Evolutionary conservation across 1,140 invertebrate species (phyloP).

Genomic region (Atopsyche davidsoni): DNA sequence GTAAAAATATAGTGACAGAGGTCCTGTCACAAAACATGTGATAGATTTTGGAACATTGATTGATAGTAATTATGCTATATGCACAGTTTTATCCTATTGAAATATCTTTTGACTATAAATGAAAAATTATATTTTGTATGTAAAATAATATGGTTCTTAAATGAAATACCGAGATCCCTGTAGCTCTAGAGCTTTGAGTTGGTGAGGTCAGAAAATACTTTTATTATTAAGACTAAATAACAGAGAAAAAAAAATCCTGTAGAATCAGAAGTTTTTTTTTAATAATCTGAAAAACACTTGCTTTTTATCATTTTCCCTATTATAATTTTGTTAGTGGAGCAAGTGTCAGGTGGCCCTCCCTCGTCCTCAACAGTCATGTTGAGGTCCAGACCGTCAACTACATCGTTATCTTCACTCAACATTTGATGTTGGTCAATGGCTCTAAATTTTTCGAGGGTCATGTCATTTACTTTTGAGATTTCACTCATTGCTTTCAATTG

Average conservation of each 20-base stretch:
- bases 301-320: constrained; percentile 16
- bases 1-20: too few species aligned
- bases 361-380: constrained; percentile 27
- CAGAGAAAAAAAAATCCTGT: neutral
- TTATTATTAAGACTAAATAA: constrained; percentile 1
- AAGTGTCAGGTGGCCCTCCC: constrained; percentile 1
- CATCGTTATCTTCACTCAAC: constrained; percentile 3
- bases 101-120: too few species aligned
- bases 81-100: too few species aligned
- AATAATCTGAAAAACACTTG: neutral
- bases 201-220: too few species aligned
- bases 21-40: too few species aligned
- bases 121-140: neutral
- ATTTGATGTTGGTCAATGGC: neutral
- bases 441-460: neutral
- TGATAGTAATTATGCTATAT: too few species aligned
- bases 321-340: constrained; percentile 8
- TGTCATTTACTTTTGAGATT: neutral
- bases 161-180: neutral
- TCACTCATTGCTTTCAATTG: constrained; percentile 1
- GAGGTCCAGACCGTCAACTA: constrained; percentile 11
- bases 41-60: too few species aligned
- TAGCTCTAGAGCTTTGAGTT: too few species aligned
- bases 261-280: neutral
- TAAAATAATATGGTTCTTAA: neutral